These are phyloP conservation scores for Pelobates fuscus DNA, from an alignment of 2,113 vertebrate species.

Conservation along the genomic window DNA sequence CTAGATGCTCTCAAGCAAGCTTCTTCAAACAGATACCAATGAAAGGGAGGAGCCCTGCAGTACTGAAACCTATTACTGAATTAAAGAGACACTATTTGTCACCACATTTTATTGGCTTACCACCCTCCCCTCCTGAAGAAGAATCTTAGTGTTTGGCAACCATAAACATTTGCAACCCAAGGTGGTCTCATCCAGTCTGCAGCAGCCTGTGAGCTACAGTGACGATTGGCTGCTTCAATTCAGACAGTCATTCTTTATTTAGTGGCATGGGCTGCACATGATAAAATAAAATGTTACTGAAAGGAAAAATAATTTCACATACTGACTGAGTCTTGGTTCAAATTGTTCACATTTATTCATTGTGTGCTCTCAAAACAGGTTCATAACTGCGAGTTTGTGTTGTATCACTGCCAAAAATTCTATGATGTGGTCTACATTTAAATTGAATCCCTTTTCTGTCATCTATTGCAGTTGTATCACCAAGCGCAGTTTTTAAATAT, in stretches of 20 bases:
- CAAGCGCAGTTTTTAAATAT: slow-evolving; percentile 43
- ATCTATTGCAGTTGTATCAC: slow-evolving; percentile 35
- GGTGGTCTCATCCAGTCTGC: too few species aligned
- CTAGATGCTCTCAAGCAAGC: too few species aligned
- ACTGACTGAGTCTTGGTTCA: not conserved
- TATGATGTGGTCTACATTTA: slow-evolving; percentile 43
- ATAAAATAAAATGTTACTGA: not conserved
- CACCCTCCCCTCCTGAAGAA: too few species aligned
- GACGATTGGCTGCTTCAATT: not conserved
- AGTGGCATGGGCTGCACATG: not conserved
- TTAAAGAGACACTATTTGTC: too few species aligned
- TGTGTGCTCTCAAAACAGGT: slow-evolving; percentile 8
- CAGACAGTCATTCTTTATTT: not conserved
- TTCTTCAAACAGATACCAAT: too few species aligned
- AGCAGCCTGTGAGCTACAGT: too few species aligned
- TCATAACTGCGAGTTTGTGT: slow-evolving; percentile 38
- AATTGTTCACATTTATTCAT: slow-evolving; percentile 11
- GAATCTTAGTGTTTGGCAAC: too few species aligned
- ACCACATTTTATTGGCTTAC: too few species aligned
- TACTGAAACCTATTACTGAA: too few species aligned
- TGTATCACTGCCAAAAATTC: slow-evolving; percentile 35
- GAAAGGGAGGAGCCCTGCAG: too few species aligned
- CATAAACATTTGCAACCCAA: too few species aligned
- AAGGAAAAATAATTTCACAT: not conserved
- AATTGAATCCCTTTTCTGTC: slow-evolving; percentile 39